These are phyloP conservation scores for Linnaemya vulpina DNA, from an alignment of 2,888 invertebrate genomes.

Conservation along the genomic window DNA sequence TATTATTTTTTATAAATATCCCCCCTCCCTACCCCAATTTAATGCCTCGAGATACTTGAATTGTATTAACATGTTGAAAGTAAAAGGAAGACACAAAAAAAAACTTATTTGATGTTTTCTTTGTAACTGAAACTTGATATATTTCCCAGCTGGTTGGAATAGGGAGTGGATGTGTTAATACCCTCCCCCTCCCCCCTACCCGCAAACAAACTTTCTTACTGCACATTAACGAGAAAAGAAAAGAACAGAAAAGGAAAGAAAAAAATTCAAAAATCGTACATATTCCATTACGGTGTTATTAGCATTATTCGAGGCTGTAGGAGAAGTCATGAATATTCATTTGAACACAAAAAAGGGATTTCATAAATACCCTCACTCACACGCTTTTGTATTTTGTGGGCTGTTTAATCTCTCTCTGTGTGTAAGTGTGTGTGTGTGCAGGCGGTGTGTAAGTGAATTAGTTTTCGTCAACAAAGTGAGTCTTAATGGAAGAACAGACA, in stretches of 20 bases:
- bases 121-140: background rate
- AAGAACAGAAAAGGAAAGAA: too few species aligned
- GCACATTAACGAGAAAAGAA: background rate
- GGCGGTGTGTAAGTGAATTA: background rate
- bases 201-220: background rate
- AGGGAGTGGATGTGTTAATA: background rate
- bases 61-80: slow-evolving; percentile 15
- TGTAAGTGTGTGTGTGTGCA: background rate
- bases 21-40: too few species aligned
- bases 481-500: background rate
- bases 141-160: background rate
- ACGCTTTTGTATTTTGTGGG: background rate
- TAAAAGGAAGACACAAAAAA: background rate
- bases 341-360: background rate
- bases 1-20: too few species aligned
- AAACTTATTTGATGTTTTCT: background rate
- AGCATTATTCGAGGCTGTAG: background rate
- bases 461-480: slow-evolving; percentile 2
- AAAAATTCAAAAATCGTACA: background rate
- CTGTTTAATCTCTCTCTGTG: slow-evolving; percentile 4
- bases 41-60: slow-evolving; percentile 6
- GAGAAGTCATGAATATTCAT: slow-evolving; percentile 3
- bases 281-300: slow-evolving; percentile 12
- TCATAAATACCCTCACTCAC: background rate
- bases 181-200: background rate